Conservation (phyloP, 2,113 vertebrate genomes). For the Macaca mulatta region DNA sequence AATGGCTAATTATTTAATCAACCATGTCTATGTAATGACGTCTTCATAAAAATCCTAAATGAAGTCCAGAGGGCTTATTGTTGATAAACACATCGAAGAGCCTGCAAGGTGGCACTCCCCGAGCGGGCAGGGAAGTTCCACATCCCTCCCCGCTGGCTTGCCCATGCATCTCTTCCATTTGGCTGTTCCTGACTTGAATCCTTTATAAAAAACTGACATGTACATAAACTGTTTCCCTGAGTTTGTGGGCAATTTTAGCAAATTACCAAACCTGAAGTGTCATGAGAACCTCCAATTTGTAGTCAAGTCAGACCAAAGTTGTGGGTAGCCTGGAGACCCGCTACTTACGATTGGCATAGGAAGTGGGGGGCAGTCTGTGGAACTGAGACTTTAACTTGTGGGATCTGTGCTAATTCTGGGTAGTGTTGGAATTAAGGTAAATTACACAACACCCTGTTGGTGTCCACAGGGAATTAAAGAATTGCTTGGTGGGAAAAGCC, state of each 20-base stretch:
- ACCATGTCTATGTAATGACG: neutral
- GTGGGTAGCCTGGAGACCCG: neutral
- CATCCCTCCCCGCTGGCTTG: neutral
- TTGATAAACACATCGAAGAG: neutral
- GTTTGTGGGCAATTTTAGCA: neutral
- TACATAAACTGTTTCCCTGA: neutral
- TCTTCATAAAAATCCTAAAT: neutral
- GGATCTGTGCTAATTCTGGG: neutral
- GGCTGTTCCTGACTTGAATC: neutral
- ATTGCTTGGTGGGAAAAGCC: neutral
- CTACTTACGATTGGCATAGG: neutral
- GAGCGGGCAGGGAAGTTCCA: neutral
- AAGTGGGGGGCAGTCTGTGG: neutral
- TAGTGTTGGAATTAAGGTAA: neutral
- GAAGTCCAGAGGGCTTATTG: neutral
- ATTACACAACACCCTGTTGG: neutral
- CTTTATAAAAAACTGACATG: neutral
- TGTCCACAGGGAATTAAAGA: neutral
- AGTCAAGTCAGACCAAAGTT: neutral
- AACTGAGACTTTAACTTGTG: neutral
- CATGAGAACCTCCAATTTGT: neutral
- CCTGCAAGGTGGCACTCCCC: neutral
- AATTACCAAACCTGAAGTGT: neutral
- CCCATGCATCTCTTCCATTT: neutral
- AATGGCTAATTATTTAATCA: neutral